A percentile compares a stretch with the other conserved stretches of the same genome.
Conservation (phyloP, 2,888 invertebrate species). For the Capitulum mitella region DNA sequence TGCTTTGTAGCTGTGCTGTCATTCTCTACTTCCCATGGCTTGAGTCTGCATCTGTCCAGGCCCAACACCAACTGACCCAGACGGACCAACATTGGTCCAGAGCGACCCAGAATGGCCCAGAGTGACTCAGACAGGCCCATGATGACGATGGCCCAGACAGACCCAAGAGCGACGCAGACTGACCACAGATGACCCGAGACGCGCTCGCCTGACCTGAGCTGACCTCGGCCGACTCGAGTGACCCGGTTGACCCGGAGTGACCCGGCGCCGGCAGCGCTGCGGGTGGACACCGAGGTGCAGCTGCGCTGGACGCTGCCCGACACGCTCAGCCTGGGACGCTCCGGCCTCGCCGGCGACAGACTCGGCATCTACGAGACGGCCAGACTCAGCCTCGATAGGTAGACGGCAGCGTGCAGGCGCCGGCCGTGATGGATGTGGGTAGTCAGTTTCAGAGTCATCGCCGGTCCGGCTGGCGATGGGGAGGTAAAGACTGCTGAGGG, state of each 20-base stretch:
- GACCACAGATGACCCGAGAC: not conserved
- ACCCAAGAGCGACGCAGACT: not conserved
- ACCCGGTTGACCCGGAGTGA: too few relatives aligned
- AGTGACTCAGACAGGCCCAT: not conserved
- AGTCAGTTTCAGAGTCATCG: too few relatives aligned
- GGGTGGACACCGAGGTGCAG: not conserved
- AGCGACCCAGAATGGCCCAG: not conserved
- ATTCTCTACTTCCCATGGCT: too few relatives aligned
- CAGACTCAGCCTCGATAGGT: not conserved
- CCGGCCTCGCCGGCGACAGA: not conserved
- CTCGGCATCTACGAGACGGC: conserved; percentile 7
- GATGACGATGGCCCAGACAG: not conserved
- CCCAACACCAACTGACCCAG: not conserved
- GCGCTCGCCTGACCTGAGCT: not conserved
- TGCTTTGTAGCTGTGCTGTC: too few relatives aligned
- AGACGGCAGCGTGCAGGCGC: too few relatives aligned
- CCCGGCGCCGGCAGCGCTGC: not conserved
- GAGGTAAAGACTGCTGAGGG: too few relatives aligned
- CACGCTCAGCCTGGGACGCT: not conserved
- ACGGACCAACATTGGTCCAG: not conserved
- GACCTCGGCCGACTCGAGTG: too few relatives aligned
- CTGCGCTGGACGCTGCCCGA: not conserved
- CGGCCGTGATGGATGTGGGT: too few relatives aligned
- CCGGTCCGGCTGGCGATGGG: too few relatives aligned
- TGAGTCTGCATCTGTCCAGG: too few relatives aligned